These are phyloP conservation scores for Drosophila siamana DNA, from an alignment of 2,888 invertebrate genomes.

Conservation along the genomic window DNA sequence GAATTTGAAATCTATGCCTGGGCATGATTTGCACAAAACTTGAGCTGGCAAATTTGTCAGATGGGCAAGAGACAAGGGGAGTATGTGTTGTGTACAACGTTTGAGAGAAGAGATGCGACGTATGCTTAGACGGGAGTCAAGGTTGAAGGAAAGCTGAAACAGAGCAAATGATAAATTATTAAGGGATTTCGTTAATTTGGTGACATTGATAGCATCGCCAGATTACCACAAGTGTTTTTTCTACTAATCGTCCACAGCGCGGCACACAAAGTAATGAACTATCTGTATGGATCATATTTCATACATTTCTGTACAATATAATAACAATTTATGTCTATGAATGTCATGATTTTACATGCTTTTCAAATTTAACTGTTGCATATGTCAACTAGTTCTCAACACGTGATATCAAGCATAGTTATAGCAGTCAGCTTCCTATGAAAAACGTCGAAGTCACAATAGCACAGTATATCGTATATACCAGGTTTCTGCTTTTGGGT, in stretches of 20 bases:
- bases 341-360: too few species aligned
- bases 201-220: slow-evolving; percentile 78
- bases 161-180: slow-evolving; percentile 83
- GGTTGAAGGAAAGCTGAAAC: slow-evolving; percentile 58
- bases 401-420: neutral
- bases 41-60: slow-evolving; percentile 73
- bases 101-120: slow-evolving; percentile 13
- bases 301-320: neutral
- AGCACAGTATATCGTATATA: neutral
- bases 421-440: slow-evolving; percentile 18
- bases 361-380: neutral
- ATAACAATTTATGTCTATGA: neutral
- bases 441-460: neutral
- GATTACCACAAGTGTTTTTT: slow-evolving; percentile 64
- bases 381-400: slow-evolving; percentile 3
- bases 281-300: neutral
- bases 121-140: slow-evolving; percentile 36
- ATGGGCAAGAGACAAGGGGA: slow-evolving; percentile 9
- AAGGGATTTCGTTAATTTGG: slow-evolving; percentile 82
- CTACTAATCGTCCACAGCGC: slow-evolving; percentile 24
- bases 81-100: neutral
- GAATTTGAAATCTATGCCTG: slow-evolving; percentile 81
- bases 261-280: neutral
- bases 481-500: neutral
- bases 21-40: slow-evolving; percentile 83